Conservation (phyloP, 2,113 vertebrate species). For the Egretta garzetta region DNA sequence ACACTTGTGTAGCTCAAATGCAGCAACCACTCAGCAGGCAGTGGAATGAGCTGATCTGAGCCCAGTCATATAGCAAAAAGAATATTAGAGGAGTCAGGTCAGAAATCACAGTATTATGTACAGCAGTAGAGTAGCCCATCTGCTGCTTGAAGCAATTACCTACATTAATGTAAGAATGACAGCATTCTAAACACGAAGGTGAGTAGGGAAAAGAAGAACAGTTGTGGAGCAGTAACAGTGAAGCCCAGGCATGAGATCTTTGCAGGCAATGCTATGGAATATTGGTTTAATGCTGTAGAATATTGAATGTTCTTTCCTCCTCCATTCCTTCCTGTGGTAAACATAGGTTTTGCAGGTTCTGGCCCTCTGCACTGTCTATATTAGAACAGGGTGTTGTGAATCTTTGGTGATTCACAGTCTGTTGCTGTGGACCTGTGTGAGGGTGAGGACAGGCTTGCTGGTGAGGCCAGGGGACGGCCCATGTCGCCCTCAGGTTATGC, state of each 20-base stretch:
- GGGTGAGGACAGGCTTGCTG: not conserved
- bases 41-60: not conserved
- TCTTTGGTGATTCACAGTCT: not conserved
- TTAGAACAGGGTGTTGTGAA: not conserved
- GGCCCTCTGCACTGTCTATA: not conserved
- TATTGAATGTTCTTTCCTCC: not conserved
- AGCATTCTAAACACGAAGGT: not conserved
- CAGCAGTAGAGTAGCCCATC: not conserved
- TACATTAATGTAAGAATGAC: not conserved
- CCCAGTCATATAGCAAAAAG: not conserved
- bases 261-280: not conserved
- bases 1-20: not conserved
- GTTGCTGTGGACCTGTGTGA: not conserved
- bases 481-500: not conserved
- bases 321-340: rapidly evolving
- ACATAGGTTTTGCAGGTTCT: not conserved
- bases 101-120: not conserved
- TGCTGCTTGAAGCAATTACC: not conserved
- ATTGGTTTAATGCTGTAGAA: not conserved
- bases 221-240: not conserved
- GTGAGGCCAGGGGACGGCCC: not conserved
- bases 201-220: not conserved
- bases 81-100: not conserved
- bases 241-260: not conserved
- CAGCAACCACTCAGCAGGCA: not conserved